These are phyloP conservation scores for Poecilia latipinna DNA, from an alignment of 2,113 vertebrate species.

Conservation along the genomic window DNA sequence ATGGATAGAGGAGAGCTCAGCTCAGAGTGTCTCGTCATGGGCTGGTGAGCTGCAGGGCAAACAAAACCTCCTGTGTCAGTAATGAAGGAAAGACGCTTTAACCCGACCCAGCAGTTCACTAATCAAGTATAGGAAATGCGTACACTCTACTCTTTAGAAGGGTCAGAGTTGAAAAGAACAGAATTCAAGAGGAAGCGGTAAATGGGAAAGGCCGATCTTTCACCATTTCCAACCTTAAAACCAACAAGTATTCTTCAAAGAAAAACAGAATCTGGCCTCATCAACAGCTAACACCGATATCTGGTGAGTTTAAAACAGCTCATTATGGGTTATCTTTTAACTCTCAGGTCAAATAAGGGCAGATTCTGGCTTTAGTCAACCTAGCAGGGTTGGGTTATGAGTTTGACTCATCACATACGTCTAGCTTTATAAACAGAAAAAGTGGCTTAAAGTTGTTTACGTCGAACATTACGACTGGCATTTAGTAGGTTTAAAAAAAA, in stretches of 20 bases:
- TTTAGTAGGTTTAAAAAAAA: too few relatives aligned
- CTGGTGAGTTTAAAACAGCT: too few relatives aligned
- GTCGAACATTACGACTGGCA: too few relatives aligned
- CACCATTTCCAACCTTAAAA: slow-evolving; percentile 39
- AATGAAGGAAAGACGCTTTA: slow-evolving; percentile 55
- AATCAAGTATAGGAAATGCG: slow-evolving; percentile 38
- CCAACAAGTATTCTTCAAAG: neutral
- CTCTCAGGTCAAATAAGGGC: too few relatives aligned
- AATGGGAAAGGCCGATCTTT: slow-evolving; percentile 11
- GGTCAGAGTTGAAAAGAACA: too few relatives aligned
- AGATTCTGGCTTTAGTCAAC: too few relatives aligned
- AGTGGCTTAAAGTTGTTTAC: too few relatives aligned
- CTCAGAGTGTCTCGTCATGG: slow-evolving; percentile 61
- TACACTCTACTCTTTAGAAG: slow-evolving; percentile 7
- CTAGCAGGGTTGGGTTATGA: too few relatives aligned
- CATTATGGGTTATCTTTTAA: too few relatives aligned
- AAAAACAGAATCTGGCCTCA: slow-evolving; percentile 28
- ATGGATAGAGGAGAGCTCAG: slow-evolving; percentile 59
- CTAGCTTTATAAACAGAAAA: too few relatives aligned
- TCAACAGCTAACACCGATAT: slow-evolving; percentile 10
- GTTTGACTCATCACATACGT: too few relatives aligned
- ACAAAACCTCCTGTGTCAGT: slow-evolving; percentile 62
- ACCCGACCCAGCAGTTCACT: slow-evolving; percentile 34
- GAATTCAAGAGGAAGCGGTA: neutral
- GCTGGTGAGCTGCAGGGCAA: slow-evolving; percentile 50